Conservation (phyloP, 2,888 invertebrate species). For the Limnephilus lunatus region DNA sequence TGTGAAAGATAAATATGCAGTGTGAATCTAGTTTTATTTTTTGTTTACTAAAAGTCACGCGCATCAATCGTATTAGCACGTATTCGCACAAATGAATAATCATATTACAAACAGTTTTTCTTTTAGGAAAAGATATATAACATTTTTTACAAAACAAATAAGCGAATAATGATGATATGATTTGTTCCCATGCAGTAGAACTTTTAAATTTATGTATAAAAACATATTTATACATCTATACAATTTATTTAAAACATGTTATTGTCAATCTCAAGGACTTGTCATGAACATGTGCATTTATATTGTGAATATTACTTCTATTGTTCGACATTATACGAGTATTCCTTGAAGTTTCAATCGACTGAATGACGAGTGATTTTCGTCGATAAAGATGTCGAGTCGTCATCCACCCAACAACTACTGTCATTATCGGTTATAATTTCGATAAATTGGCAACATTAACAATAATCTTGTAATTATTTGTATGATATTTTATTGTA, state of each 20-base stretch:
- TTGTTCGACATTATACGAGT: background rate
- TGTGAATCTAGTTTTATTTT: too few relatives aligned
- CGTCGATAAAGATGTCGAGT: background rate
- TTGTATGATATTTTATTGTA: background rate
- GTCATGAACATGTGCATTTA: background rate
- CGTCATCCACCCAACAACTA: background rate
- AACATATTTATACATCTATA: background rate
- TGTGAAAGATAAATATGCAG: too few relatives aligned
- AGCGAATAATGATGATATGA: too few relatives aligned
- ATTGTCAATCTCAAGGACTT: background rate
- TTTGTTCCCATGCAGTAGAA: too few relatives aligned
- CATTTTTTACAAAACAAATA: too few relatives aligned
- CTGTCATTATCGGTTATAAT: background rate
- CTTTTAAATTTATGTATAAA: background rate
- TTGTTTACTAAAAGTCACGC: too few relatives aligned
- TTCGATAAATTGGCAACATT: background rate
- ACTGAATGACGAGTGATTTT: background rate
- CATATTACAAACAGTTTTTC: too few relatives aligned
- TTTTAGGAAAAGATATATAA: too few relatives aligned
- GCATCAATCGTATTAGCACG: too few relatives aligned
- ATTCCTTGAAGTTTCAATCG: background rate
- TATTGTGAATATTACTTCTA: background rate
- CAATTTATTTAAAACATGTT: background rate
- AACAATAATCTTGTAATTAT: background rate
- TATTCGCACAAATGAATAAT: too few relatives aligned